Evolutionary conservation across 2,113 vertebrate genomes (phyloP).

Genomic region (Macrotis lagotis): DNA sequence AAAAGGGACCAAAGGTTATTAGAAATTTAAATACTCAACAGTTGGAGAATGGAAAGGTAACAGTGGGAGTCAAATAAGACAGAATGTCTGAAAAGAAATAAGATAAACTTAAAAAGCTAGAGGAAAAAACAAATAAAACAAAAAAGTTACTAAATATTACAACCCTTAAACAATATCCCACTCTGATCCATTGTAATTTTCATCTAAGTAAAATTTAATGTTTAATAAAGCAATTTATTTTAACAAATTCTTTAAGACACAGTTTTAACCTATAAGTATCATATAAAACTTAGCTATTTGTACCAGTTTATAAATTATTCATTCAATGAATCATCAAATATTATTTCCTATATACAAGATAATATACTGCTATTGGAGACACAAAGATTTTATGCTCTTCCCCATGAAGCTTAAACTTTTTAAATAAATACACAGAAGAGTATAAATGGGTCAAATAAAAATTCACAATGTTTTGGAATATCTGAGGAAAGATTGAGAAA

Average conservation of each 20-base stretch:
- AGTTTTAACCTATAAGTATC: background rate
- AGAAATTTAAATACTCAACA: conserved; percentile 4
- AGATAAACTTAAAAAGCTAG: conserved; percentile 28
- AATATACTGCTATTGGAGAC: background rate
- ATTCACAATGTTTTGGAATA: background rate
- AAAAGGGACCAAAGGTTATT: conserved; percentile 16
- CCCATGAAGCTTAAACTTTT: background rate
- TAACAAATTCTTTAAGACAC: too few species aligned
- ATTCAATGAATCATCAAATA: background rate
- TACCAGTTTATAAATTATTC: background rate
- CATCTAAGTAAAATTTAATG: background rate
- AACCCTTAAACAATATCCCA: background rate
- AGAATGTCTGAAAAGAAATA: background rate
- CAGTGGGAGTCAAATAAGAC: background rate
- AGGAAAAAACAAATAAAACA: background rate
- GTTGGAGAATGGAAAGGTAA: conserved; percentile 18
- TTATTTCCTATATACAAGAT: background rate
- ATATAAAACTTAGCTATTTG: background rate
- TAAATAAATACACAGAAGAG: background rate
- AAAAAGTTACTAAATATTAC: background rate
- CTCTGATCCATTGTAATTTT: background rate
- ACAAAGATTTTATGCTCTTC: background rate
- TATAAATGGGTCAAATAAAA: background rate
- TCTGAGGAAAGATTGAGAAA: background rate
- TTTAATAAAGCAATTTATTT: too few species aligned